Percentiles rank a stretch among this genome's conserved stretches.
Evolutionary conservation across 2,113 vertebrate species (phyloP).

Genomic region (Hiodon alosoides): DNA sequence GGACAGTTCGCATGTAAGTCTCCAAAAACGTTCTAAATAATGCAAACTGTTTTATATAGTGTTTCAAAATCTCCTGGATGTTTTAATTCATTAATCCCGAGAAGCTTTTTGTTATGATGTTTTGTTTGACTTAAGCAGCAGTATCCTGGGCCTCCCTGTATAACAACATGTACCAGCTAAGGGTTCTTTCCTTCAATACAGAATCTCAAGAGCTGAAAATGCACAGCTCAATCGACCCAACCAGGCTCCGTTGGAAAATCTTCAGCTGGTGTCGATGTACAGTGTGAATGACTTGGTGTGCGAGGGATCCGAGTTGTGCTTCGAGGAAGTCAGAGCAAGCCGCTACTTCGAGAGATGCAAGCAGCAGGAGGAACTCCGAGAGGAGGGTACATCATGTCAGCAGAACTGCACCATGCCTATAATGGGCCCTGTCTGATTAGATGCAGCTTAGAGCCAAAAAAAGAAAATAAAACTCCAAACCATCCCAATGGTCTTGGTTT

Average conservation of each 20-base stretch:
- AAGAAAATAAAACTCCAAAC: too few species aligned
- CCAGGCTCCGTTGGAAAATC: neutral
- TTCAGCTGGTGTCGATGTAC: constrained; percentile 59
- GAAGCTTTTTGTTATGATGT: too few species aligned
- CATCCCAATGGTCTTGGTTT: too few species aligned
- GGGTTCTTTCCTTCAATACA: constrained; percentile 27
- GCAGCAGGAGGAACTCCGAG: constrained; percentile 48
- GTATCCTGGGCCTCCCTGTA: neutral
- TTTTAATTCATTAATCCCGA: too few species aligned
- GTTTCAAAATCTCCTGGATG: too few species aligned
- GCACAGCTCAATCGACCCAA: neutral
- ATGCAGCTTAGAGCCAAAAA: too few species aligned
- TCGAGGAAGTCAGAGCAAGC: constrained; percentile 75
- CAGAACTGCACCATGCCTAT: neutral
- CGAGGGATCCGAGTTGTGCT: constrained; percentile 68
- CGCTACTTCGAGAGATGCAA: constrained; percentile 51
- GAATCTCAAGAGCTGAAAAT: constrained; percentile 58
- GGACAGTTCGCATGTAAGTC: constrained; percentile 46
- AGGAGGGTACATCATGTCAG: constrained; percentile 47
- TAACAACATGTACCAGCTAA: neutral
- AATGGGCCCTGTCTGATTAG: neutral
- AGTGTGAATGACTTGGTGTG: constrained; percentile 57
- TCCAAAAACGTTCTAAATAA: neutral
- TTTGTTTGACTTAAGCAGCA: neutral
- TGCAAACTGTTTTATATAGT: neutral